phyloP scores from a whole-genome alignment of 2,113 vertebrate species.

The Lepus americanus region DNA sequence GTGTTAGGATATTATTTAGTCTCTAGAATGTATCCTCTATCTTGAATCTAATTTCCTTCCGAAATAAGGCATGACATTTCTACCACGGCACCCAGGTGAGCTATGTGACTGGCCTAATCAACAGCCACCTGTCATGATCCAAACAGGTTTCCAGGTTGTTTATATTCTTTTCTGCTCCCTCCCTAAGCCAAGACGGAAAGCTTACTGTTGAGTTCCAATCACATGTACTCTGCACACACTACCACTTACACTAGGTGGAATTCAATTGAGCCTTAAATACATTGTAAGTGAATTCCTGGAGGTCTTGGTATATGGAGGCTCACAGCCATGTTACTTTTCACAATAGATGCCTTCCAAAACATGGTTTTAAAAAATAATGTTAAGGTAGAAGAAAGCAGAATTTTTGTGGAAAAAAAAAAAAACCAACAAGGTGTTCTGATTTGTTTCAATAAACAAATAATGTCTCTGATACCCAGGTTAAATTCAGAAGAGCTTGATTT shows the following conservation, averaged over 20 bases:
- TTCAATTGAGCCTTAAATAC: conserved; percentile 13
- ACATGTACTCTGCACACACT: neutral
- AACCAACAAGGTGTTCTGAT: neutral
- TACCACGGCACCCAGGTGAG: conserved; percentile 76
- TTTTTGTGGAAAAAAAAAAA: neutral
- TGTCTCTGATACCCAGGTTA: conserved; percentile 5
- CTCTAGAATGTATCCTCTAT: neutral
- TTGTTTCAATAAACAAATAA: conserved; percentile 43
- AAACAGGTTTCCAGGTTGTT: conserved; percentile 47
- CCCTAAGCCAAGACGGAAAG: neutral
- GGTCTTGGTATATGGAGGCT: neutral
- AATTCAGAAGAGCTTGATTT: conserved; percentile 44
- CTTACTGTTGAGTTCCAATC: neutral
- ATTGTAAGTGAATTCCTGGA: conserved; percentile 56
- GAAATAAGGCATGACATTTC: conserved; percentile 82
- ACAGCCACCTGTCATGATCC: conserved; percentile 79
- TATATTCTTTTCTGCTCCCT: conserved; percentile 45
- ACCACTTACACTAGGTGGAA: neutral
- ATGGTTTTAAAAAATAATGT: neutral
- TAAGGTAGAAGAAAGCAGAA: neutral
- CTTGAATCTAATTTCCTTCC: conserved; percentile 73
- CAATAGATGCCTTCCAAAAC: conserved; percentile 25
- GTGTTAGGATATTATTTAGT: conserved; percentile 40
- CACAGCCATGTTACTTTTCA: conserved; percentile 55
- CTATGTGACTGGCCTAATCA: conserved; percentile 69